Evolutionary conservation across 2,113 vertebrate species (phyloP).

Genomic region (Amphiprion percula): DNA sequence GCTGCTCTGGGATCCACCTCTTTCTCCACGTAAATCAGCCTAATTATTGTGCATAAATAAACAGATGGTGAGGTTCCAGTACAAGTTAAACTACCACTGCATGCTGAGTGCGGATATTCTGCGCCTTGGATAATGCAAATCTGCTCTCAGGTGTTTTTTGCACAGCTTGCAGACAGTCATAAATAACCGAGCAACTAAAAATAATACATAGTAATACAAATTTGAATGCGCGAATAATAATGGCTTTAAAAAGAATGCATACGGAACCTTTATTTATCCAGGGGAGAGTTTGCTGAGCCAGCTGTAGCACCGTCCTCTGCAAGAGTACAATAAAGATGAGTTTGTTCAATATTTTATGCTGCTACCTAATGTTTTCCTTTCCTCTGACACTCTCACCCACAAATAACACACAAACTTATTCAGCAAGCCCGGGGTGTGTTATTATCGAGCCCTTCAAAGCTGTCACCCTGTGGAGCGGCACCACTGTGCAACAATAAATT

Average conservation of each 20-base stretch:
- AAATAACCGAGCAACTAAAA: slow-evolving; percentile 24
- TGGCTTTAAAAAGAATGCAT: slow-evolving; percentile 12
- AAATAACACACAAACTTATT: slow-evolving; percentile 48
- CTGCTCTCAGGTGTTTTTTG: slow-evolving; percentile 27
- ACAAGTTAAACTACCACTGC: not conserved
- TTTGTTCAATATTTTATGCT: slow-evolving; percentile 54
- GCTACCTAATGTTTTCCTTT: slow-evolving; percentile 28
- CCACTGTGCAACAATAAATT: slow-evolving; percentile 44
- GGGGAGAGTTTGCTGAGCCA: slow-evolving; percentile 33
- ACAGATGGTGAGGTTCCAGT: not conserved
- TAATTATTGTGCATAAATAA: slow-evolving; percentile 28
- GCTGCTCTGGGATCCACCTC: not conserved
- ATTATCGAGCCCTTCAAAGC: slow-evolving; percentile 62
- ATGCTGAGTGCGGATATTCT: slow-evolving; percentile 8
- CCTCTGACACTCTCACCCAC: slow-evolving; percentile 1
- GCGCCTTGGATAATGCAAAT: slow-evolving; percentile 1
- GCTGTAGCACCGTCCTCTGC: slow-evolving; percentile 11
- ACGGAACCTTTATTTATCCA: slow-evolving; percentile 2
- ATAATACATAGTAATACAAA: slow-evolving; percentile 19
- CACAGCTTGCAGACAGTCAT: slow-evolving; percentile 3
- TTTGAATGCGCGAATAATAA: slow-evolving; percentile 51
- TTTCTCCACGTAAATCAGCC: not conserved
- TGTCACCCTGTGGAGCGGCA: slow-evolving; percentile 43
- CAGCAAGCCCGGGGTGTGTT: slow-evolving; percentile 27
- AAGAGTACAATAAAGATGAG: slow-evolving; percentile 37